Evolutionary conservation across 2,888 invertebrate species (phyloP).

Genomic region (Escarpia spicata): DNA sequence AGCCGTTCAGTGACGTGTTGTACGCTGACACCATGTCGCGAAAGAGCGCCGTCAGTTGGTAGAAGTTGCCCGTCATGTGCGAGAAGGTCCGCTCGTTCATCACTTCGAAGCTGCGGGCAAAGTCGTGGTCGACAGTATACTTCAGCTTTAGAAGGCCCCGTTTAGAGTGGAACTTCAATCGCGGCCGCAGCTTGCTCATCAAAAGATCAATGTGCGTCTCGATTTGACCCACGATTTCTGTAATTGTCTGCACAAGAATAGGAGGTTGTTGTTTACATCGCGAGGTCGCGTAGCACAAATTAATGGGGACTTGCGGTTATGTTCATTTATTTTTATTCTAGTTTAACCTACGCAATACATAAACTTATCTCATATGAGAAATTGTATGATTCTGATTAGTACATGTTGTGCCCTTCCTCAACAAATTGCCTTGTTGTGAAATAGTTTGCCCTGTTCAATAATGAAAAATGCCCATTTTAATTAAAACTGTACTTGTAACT

Average conservation of each 20-base stretch:
- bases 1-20: not conserved
- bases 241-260: not conserved
- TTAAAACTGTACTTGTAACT: no score
- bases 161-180: conserved; percentile 1
- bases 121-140: conserved; percentile 17
- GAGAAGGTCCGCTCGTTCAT: conserved; percentile 21
- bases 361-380: no score
- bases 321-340: no score
- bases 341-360: no score
- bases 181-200: not conserved
- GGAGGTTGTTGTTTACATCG: not conserved
- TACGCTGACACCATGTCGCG: not conserved
- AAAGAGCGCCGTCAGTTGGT: conserved; percentile 18
- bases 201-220: not conserved
- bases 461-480: no score
- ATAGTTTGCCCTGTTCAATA: no score
- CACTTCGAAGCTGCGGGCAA: not conserved
- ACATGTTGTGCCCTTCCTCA: no score
- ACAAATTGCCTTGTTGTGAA: no score
- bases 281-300: no score
- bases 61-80: conserved; percentile 20
- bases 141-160: not conserved
- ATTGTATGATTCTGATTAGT: no score
- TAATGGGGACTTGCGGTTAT: no score
- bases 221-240: not conserved